Percentiles rank a stretch among this genome's conserved stretches.
Conservation (phyloP, 2,113 vertebrate species). For the Cercopithecus mona region DNA sequence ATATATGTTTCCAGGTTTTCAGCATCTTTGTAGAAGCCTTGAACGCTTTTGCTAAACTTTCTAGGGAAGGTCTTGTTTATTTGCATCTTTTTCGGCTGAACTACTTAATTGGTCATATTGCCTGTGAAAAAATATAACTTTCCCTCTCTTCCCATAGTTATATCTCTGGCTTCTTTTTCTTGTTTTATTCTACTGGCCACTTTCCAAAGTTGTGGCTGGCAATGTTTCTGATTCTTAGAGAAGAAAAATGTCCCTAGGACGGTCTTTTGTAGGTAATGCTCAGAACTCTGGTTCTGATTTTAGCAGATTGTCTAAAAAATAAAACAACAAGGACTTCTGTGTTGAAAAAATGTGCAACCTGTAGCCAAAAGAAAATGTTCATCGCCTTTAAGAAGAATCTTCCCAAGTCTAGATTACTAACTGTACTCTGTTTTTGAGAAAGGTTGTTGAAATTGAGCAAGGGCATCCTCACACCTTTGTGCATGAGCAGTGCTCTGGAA, state of each 20-base stretch:
- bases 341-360: neutral
- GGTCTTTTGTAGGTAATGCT: accelerated
- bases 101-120: neutral
- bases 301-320: too few species aligned
- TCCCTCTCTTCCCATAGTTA: accelerated
- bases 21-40: neutral
- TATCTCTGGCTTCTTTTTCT: neutral
- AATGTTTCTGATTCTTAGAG: too few species aligned
- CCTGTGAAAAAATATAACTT: neutral
- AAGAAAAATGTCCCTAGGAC: neutral
- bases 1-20: accelerated
- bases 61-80: neutral
- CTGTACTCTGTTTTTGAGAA: neutral
- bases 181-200: accelerated
- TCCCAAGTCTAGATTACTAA: neutral
- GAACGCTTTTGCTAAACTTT: neutral
- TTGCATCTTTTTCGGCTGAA: neutral
- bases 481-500: accelerated
- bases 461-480: neutral
- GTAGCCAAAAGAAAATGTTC: too few species aligned
- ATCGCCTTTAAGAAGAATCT: neutral
- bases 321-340: too few species aligned
- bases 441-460: neutral
- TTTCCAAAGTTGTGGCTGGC: accelerated
- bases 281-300: too few species aligned